Conservation (phyloP, 2,797 vertebrate genomes). For the Silurus aristotelis region DNA sequence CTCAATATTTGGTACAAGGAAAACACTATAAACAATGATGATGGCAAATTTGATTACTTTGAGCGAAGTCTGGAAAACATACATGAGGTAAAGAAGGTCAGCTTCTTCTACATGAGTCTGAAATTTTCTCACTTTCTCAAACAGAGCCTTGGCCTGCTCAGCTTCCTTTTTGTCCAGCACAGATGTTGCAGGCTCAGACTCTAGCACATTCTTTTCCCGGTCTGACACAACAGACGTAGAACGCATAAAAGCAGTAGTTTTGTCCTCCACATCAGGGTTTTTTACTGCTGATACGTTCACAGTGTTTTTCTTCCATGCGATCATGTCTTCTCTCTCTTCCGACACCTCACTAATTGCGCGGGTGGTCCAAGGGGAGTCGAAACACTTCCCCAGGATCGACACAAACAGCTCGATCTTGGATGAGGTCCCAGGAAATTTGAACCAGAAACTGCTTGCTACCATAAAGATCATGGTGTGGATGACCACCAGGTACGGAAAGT, state of each 20-base stretch:
- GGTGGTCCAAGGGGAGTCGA: conserved; percentile 92
- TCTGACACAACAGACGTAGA: conserved; percentile 70
- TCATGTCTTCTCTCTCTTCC: conserved; percentile 79
- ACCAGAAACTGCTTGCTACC: conserved; percentile 91
- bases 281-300: conserved; percentile 58
- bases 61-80: conserved; percentile 83
- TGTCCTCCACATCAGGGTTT: conserved; percentile 60
- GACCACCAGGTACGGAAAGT: conserved; percentile 88
- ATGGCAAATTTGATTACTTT: conserved; percentile 85
- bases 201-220: conserved; percentile 73
- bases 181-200: conserved; percentile 70
- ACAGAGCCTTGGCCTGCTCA: conserved; percentile 90
- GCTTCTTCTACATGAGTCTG: conserved; percentile 86
- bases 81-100: conserved; percentile 86
- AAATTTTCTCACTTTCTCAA: conserved; percentile 92
- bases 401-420: conserved; percentile 92
- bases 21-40: conserved; percentile 80
- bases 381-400: conserved; percentile 86
- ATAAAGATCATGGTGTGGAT: conserved; percentile 91
- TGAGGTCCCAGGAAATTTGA: conserved; percentile 90
- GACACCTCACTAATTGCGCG: conserved; percentile 88
- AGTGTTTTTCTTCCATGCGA: conserved; percentile 67
- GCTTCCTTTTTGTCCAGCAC: conserved; percentile 89
- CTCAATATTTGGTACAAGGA: conserved; percentile 80
- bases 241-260: conserved; percentile 61